Evolutionary conservation across 2,113 vertebrate species (phyloP).

Genomic region (Pyrgilauda ruficollis): DNA sequence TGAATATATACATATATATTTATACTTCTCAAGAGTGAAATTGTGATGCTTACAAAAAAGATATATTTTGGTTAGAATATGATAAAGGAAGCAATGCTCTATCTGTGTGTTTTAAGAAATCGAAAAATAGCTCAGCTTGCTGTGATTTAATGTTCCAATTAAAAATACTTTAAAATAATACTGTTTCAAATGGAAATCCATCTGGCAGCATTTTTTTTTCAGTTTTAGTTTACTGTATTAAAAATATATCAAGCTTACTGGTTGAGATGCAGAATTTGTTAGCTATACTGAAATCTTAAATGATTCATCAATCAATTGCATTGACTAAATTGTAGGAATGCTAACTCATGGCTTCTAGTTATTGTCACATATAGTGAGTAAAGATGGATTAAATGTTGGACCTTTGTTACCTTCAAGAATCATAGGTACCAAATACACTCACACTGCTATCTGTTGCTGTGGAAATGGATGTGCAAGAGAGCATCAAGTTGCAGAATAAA

Average conservation of each 20-base stretch:
- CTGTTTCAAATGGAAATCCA: not conserved
- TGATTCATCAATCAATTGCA: not conserved
- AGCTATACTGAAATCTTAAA: not conserved
- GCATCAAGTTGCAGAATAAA: not conserved
- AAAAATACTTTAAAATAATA: not conserved
- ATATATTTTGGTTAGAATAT: not conserved
- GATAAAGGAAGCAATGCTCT: not conserved
- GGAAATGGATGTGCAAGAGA: not conserved
- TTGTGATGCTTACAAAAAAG: not conserved
- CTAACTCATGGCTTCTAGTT: not conserved
- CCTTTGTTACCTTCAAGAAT: not conserved
- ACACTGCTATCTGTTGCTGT: not conserved
- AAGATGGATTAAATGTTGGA: not conserved
- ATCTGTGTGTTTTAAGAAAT: not conserved
- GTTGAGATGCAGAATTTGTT: not conserved
- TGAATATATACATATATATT: not conserved
- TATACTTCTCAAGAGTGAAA: not conserved
- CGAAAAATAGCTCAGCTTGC: not conserved
- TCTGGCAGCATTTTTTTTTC: not conserved
- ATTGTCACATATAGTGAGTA: accelerated
- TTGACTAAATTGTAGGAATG: not conserved
- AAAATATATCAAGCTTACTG: not conserved
- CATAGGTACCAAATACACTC: not conserved
- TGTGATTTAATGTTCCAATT: not conserved
- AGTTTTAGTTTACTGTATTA: not conserved